Conservation (phyloP, 2,888 invertebrate species). For the Lepetodrilus schrolli region DNA sequence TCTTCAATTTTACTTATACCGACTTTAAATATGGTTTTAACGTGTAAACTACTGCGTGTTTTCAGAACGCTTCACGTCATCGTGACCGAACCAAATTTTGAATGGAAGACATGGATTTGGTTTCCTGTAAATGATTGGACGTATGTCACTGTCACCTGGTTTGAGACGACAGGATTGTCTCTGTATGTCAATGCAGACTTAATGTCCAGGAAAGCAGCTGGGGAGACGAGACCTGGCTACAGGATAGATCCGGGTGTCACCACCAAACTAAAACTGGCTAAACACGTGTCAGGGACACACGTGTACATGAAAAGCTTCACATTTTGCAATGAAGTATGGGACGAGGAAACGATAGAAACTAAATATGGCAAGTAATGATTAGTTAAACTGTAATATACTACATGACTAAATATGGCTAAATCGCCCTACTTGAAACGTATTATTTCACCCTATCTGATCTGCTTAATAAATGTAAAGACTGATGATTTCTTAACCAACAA, state of each 20-base stretch:
- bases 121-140: conserved; percentile 36
- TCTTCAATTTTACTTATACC: no score
- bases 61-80: background rate
- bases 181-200: conserved; percentile 34
- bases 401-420: no score
- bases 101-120: conserved; percentile 32
- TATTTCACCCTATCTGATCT: no score
- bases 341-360: background rate
- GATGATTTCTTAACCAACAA: no score
- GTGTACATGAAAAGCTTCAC: conserved; percentile 2
- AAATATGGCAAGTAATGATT: conserved; percentile 15
- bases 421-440: no score
- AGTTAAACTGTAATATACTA: no score
- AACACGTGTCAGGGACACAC: no score
- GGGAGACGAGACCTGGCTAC: background rate
- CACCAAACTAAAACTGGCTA: background rate
- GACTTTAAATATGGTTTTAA: no score
- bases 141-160: conserved; percentile 41
- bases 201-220: background rate
- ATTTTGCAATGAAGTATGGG: background rate
- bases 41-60: background rate
- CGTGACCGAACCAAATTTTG: conserved; percentile 33
- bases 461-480: no score
- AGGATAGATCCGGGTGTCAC: background rate
- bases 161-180: conserved; percentile 32